Base-by-base conservation (phyloP, 2,888 invertebrate genomes). In the Oscheius myriophilus region DNA sequence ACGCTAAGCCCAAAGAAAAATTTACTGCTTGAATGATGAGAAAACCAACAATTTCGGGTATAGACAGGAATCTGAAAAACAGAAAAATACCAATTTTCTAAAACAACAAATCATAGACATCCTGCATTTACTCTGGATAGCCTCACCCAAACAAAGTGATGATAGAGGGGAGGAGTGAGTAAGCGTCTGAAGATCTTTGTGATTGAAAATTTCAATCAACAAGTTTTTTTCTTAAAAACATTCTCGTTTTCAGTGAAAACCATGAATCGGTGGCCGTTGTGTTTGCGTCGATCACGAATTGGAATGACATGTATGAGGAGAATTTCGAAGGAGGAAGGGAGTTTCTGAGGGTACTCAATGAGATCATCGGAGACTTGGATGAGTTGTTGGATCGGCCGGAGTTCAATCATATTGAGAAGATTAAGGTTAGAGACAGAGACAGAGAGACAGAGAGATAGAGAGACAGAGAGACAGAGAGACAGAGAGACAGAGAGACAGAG, bases 261-360 rank as follows among this genome's bases (percentile, higher is more conserved):
- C 78, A 78, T 46, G 70, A 71, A 57, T 72, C 74, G 7, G 70
- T 72, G 23, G 78, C 76, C 0, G 94, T 97, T 18, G 92, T 97
- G 83, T 97, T 97, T 87, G 96, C 96, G 9, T 94, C 93, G 83
- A 94, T 97, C 80, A 93, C 95, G 0, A 97, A 97, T 88, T 97
- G 96, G 87, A 94, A 94, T 85, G 96, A 96, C 88, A 92, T 97
- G 91, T 97, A 97, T 87, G 96, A 97, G 87, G 96, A 97, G 87
- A 93, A 94, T 58, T 97, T 94, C 88, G 90, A 94, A 80, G 95
- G 84, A 43, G 96, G 96, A 4, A 92, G 93, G 85, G 96, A 97
- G 88, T 96, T 93, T 87, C 89, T 97, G 76, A 90, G 96, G 18
- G 95, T 97, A 12, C 90, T 97, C 59, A 97, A 97, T 88, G 96